phyloP scores from a whole-genome alignment of 2,888 invertebrate species.

The Malachius bipustulatus region DNA sequence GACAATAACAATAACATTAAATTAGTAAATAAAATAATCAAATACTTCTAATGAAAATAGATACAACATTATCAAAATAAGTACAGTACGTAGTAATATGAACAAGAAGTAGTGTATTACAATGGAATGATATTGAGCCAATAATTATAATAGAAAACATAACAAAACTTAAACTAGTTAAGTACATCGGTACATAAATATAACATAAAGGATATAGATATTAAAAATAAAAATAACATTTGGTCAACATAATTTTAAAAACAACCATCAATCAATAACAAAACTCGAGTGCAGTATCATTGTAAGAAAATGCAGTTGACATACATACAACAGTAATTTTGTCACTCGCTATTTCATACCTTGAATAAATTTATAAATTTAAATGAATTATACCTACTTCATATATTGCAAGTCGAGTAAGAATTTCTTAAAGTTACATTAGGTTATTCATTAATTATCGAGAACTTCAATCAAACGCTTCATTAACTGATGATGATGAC shows the following conservation, averaged over 20 bases:
- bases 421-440: too few species aligned
- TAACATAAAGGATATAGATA: background rate
- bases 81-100: background rate
- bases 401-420: too few species aligned
- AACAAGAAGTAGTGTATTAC: background rate
- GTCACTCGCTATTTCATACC: too few species aligned
- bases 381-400: too few species aligned
- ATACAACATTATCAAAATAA: background rate
- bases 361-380: too few species aligned
- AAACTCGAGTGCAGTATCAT: conserved; percentile 1
- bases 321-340: background rate
- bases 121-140: background rate
- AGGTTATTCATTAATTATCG: too few species aligned
- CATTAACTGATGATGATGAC: too few species aligned
- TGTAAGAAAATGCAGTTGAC: background rate
- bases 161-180: background rate
- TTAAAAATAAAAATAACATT: background rate
- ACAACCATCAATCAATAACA: too few species aligned
- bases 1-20: conserved; percentile 2
- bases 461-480: too few species aligned
- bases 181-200: background rate
- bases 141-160: background rate
- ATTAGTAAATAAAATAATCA: too few species aligned
- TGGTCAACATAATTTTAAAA: too few species aligned
- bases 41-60: background rate